These are phyloP conservation scores for Planococcus citri DNA, from an alignment of 1,140 invertebrate genomes.

Conservation along the genomic window DNA sequence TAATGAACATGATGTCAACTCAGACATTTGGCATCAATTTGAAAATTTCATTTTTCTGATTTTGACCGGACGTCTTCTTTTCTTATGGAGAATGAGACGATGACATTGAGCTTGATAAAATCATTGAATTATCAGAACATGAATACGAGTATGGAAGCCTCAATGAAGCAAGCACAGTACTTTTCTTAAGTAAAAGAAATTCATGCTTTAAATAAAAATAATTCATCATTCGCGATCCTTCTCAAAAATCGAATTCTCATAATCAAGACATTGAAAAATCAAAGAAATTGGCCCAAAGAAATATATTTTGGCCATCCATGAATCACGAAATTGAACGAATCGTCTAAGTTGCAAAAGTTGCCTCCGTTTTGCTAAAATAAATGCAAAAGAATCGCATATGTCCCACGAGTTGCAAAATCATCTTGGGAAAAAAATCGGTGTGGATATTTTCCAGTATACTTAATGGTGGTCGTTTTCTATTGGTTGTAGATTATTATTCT, in stretches of 20 bases:
- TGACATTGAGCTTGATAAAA: neutral
- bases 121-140: neutral
- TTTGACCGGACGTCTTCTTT: neutral
- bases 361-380: conserved; percentile 28
- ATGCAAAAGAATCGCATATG: conserved; percentile 32
- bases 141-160: neutral
- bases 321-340: conserved; percentile 35
- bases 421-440: conserved; percentile 24
- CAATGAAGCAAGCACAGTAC: neutral
- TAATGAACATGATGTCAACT: neutral
- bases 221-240: too few relatives aligned
- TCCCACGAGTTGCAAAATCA: conserved; percentile 21
- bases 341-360: conserved; percentile 34
- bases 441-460: conserved; percentile 25
- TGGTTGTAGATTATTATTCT: conserved; percentile 27
- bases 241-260: too few relatives aligned
- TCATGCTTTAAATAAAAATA: too few relatives aligned
- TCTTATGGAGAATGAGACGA: neutral
- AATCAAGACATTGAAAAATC: conserved; percentile 35
- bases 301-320: conserved; percentile 37
- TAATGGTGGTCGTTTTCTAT: conserved; percentile 22
- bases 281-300: conserved; percentile 32
- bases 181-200: neutral
- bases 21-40: too few relatives aligned
- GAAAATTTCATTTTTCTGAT: too few relatives aligned